phyloP scores from a whole-genome alignment of 2,113 vertebrate species.

The Onychostoma macrolepis region DNA sequence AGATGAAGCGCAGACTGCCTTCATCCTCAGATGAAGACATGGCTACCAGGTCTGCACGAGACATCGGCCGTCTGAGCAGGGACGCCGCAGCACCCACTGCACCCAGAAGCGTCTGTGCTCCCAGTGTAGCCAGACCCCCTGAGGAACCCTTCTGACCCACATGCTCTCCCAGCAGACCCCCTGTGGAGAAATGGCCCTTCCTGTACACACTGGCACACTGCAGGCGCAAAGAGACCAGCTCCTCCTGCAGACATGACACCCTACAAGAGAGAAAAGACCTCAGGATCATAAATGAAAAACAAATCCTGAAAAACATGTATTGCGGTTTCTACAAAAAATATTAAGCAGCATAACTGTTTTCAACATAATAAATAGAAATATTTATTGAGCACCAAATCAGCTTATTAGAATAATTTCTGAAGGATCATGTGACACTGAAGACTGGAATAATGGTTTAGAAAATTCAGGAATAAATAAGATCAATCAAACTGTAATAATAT shows the following conservation, averaged over 20 bases:
- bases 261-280: conserved; percentile 67
- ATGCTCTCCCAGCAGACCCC: conserved; percentile 72
- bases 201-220: conserved; percentile 94
- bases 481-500: no score
- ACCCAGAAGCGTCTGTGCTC: conserved; percentile 73
- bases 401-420: background rate
- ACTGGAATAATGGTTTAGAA: background rate
- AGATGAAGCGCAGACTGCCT: conserved; percentile 93
- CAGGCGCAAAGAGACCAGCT: conserved; percentile 89
- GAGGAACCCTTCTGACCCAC: conserved; percentile 66
- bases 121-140: conserved; percentile 74
- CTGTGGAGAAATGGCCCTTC: conserved; percentile 86
- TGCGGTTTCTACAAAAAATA: background rate
- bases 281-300: background rate
- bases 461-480: background rate
- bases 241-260: conserved; percentile 89
- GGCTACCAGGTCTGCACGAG: conserved; percentile 88
- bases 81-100: conserved; percentile 77
- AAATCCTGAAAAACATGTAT: background rate
- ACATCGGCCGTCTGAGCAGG: conserved; percentile 89
- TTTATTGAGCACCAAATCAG: background rate
- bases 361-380: background rate
- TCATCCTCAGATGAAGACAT: conserved; percentile 96
- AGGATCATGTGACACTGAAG: background rate
- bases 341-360: no score